Evolutionary conservation across 1,140 invertebrate species (phyloP), one percentile per base, ranked within the genome.

Genomic region (Reticulitermes speratus): DNA sequence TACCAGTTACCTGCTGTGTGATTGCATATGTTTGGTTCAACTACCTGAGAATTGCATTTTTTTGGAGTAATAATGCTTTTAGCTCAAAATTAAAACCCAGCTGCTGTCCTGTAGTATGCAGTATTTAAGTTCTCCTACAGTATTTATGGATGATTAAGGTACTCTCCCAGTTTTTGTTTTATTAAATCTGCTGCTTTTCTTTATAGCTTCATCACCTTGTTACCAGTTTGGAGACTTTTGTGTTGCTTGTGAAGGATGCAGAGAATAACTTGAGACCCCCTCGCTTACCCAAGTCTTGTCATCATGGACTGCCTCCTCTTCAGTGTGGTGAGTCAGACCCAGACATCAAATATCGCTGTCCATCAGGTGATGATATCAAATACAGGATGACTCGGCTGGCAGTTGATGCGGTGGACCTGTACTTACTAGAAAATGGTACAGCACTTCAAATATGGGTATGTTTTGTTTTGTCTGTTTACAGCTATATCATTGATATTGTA

Each of bases 301-400:
- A 98, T 89, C 98, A 99, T 90, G 96, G 96, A 86, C 89, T 96
- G 44, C 94, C 95, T 38, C 96, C 96, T 87, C 92, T 95, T 19
- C 91, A 95, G 87, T 98, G 97, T 89, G 91, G 93, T 8, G 94
- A 96, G 87, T 96, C 95, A 44, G 94, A 95, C 90, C 91, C 93
- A 82, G 94, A 94, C 87, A 94, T 93, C 44, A 89, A 89, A 87
- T 88, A 90, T 21, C 89, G 94, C 38, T 98, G 97, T 91, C 97
- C 97, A 14, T 95, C 95, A 75, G 93, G 95, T 1, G 97, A 98
- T 88, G 96, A 98, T 89, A 96, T 99, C 52, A 99, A 99, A 90
- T 99, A 99, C 90, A 94, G 96, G 89, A 97, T 99, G 95, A 96
- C 96, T 12, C 93, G 98, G 44, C 92, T 99, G 2, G 96, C 97